phyloP scores from a whole-genome alignment of 2,113 vertebrate genomes.

The Myodes glareolus region DNA sequence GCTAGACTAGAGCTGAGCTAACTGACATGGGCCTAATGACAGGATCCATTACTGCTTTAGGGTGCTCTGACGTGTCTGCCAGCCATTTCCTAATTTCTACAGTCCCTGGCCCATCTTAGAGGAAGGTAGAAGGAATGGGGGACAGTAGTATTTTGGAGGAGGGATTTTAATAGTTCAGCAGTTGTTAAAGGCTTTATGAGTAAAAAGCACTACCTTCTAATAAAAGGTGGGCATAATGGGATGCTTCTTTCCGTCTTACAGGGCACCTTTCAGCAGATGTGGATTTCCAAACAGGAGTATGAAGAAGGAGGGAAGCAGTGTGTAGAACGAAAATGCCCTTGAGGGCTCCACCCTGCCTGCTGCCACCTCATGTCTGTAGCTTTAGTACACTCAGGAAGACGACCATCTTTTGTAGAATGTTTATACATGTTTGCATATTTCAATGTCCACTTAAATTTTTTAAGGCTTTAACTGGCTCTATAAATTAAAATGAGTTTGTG shows the following conservation, averaged over 20 bases:
- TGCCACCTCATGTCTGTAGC: slow-evolving; percentile 87
- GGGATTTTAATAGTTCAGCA: slow-evolving; percentile 1
- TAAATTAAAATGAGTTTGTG: slow-evolving; percentile 85
- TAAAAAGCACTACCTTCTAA: not conserved
- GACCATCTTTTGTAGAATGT: slow-evolving; percentile 88
- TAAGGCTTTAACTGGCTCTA: slow-evolving; percentile 84
- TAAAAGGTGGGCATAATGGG: not conserved
- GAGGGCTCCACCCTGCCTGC: slow-evolving; percentile 80
- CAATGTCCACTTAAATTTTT: slow-evolving; percentile 83
- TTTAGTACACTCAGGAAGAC: slow-evolving; percentile 91
- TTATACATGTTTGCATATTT: slow-evolving; percentile 86
- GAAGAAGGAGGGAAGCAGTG: slow-evolving; percentile 99
- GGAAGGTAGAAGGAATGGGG: not conserved
- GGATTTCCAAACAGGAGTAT: slow-evolving; percentile 99
- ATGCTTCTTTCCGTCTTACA: slow-evolving; percentile 77
- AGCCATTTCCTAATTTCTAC: not conserved
- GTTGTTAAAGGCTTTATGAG: not conserved
- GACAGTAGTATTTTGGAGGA: not conserved
- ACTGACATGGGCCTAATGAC: not conserved
- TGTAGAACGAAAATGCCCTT: slow-evolving; percentile 98
- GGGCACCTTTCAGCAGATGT: slow-evolving; percentile 99
- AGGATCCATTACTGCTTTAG: not conserved
- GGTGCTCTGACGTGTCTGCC: not conserved
- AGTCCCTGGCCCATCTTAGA: not conserved
- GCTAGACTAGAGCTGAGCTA: not conserved